Percentiles rank a stretch among this genome's conserved stretches.
Conservation (phyloP, 2,113 vertebrate genomes). For the Tichodroma muraria region DNA sequence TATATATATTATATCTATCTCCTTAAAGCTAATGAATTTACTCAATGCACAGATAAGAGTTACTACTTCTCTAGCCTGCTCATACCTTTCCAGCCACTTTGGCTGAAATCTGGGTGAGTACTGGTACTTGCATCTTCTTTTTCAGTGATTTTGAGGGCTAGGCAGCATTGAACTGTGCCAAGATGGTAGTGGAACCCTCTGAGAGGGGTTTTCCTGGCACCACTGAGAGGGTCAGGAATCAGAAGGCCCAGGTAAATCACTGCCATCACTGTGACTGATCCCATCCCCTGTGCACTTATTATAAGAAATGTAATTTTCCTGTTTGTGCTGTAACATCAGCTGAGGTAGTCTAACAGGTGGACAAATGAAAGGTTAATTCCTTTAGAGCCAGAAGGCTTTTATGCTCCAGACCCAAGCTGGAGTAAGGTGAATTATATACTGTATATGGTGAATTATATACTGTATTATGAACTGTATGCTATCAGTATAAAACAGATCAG, state of each 20-base stretch:
- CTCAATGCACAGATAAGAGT: background rate
- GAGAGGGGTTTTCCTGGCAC: background rate
- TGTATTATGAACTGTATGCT: background rate
- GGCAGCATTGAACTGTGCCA: background rate
- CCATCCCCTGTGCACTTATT: background rate
- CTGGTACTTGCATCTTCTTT: background rate
- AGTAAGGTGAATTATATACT: background rate
- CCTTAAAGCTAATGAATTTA: background rate
- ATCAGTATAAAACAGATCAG: background rate
- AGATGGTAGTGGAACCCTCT: background rate
- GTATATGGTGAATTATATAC: background rate
- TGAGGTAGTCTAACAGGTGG: background rate
- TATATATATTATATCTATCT: no score
- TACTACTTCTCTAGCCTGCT: background rate
- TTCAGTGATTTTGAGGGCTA: background rate
- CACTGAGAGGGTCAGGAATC: background rate
- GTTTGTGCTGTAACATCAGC: background rate
- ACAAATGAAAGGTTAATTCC: background rate
- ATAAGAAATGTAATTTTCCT: background rate
- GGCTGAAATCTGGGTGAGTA: background rate
- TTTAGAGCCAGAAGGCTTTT: background rate
- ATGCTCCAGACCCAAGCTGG: background rate
- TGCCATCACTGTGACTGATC: rapidly evolving
- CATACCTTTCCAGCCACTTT: background rate
- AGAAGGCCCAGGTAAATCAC: background rate